Percentiles rank a stretch among this genome's conserved stretches.
phyloP scores from a whole-genome alignment of 1,140 invertebrate species.

The Trypoxylus dichotomus region DNA sequence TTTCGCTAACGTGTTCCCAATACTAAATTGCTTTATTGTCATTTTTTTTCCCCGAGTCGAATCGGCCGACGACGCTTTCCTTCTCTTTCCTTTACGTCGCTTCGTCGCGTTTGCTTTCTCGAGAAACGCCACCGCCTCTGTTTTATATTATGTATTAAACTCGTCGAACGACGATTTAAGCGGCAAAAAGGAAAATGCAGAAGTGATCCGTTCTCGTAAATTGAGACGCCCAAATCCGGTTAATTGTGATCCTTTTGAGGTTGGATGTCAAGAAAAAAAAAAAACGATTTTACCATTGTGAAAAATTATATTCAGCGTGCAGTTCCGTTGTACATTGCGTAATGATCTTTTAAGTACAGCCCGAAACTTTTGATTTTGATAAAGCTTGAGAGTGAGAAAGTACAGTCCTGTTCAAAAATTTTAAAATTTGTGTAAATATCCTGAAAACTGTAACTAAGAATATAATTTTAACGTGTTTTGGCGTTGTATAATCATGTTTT shows the following conservation, averaged over 20 bases:
- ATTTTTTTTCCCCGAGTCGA: neutral
- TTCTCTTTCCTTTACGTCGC: neutral
- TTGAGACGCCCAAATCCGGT: neutral
- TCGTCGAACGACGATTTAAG: neutral
- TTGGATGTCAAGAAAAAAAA: neutral
- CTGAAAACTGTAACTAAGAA: no score
- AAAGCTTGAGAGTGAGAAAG: no score
- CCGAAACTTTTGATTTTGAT: no score
- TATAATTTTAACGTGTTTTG: no score
- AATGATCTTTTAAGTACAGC: no score
- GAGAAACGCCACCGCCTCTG: neutral
- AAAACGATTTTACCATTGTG: neutral
- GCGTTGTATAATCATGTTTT: no score
- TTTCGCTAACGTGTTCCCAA: neutral
- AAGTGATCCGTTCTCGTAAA: neutral
- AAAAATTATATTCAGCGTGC: no score
- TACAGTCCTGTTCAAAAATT: no score
- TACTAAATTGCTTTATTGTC: constrained; percentile 3
- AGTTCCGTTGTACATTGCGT: no score
- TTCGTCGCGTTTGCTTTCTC: neutral
- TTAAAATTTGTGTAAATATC: no score
- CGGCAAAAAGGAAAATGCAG: neutral
- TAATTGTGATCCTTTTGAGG: neutral
- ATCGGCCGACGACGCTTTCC: neutral
- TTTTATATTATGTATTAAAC: neutral